These are phyloP conservation scores for Geodia barretti DNA, from an alignment of 37 sponge, comb jelly and placozoan genomes.

Conservation along the genomic window DNA sequence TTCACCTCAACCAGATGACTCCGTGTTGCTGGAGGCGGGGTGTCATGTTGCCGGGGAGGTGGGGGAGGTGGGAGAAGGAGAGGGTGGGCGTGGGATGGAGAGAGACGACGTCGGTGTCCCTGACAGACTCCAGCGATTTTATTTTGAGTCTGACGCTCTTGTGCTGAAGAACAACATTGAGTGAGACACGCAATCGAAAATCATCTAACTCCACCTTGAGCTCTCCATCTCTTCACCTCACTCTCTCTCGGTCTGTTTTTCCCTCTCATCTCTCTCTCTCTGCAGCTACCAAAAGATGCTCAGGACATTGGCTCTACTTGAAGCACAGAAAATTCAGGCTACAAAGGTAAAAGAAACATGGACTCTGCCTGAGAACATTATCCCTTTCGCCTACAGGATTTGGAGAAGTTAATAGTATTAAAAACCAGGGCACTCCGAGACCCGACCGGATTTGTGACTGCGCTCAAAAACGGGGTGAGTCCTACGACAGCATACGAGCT, in stretches of 20 bases:
- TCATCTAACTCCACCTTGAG: not conserved
- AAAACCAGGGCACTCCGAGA: constrained; percentile 52
- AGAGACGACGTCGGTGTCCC: not conserved
- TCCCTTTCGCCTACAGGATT: constrained; percentile 30
- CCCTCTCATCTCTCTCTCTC: too few species aligned
- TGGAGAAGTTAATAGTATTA: constrained; percentile 33
- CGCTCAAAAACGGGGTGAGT: constrained; percentile 63
- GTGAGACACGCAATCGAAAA: constrained; percentile 21
- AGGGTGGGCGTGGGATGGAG: not conserved
- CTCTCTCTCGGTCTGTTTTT: too few species aligned
- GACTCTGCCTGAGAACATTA: not conserved
- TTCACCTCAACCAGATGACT: not conserved
- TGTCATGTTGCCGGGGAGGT: not conserved
- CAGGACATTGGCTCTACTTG: constrained; percentile 64
- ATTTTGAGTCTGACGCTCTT: constrained; percentile 47
- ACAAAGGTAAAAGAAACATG: constrained; percentile 41
- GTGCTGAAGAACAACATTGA: constrained; percentile 59
- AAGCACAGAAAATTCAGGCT: constrained; percentile 81
- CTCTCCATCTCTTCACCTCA: not conserved
- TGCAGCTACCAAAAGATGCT: constrained; percentile 75
- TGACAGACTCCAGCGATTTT: constrained; percentile 19
- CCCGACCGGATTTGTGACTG: constrained; percentile 41
- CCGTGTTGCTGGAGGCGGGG: not conserved
- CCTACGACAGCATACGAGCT: too few species aligned
- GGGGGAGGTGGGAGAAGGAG: not conserved